Base-by-base conservation (phyloP, 2,113 vertebrate genomes). In the Bujurquina vittata region DNA sequence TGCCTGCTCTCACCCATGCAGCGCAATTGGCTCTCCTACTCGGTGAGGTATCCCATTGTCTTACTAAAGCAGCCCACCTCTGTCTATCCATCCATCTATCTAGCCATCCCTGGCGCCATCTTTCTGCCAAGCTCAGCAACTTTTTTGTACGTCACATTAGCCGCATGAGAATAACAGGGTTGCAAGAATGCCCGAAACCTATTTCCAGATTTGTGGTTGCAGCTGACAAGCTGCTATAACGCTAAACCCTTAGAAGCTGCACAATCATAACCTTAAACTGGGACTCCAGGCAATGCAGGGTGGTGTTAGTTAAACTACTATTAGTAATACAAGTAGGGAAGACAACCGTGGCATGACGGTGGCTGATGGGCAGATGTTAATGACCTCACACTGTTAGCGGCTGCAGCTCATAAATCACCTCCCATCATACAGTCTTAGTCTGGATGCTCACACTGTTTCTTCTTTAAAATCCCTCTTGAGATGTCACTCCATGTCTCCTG, bases 331-430 rank as follows among this genome's bases (percentile, higher is more conserved):
- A 60, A 55, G 43, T 67, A 81, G 35, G 26, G 63, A 31, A 10
- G 0, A 9, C 7, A 7, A 78, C 20, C 18, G 23, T 57, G 57
- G 43, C 9, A 54, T 31, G 57, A 31, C 59, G 67, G 52, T 3
- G 2, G 74, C 58, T 58, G 17, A 52, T 15, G 59, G 77, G 23
- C 52, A 77, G 43, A 65, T 54, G 52, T 11, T 75, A 72, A 61
- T 84, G 69, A 84, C 46, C 33, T 79, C 78, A 80, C 1, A 55
- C 40, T 31, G 77, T 65, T 59, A 40, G 54, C 2, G 5, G 81
- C 63, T 63, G 65, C 33, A 26, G 57, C 79, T 87, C 67, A 74
- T 81, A 76, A 85, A 91, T 85, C 87, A 84, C 22, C n/a, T 56
- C 75, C 67, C 4, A 72, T 31, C 69, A 15, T 54, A 35, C 35